Percentiles rank a stretch among this genome's conserved stretches.
phyloP scores from a whole-genome alignment of 2,113 vertebrate genomes.

The Progne subis region DNA sequence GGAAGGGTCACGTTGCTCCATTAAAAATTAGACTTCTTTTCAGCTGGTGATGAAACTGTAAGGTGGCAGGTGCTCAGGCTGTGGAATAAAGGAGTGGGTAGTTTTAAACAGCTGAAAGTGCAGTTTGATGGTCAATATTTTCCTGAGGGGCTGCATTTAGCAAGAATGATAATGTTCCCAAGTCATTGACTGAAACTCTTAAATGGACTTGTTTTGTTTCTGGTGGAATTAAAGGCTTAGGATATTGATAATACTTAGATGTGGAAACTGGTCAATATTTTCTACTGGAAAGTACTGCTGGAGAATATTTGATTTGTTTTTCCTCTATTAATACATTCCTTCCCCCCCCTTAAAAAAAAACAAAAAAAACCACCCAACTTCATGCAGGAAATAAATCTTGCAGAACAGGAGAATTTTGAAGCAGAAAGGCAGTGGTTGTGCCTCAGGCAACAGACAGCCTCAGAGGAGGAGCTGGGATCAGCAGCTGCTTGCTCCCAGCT shows the following conservation, averaged over 20 bases:
- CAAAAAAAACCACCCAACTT: not conserved
- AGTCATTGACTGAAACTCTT: not conserved
- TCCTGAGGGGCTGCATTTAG: not conserved
- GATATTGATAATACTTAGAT: not conserved
- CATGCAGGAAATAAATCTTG: not conserved
- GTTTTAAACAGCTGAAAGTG: not conserved
- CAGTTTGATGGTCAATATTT: not conserved
- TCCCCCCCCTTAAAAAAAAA: too few species aligned
- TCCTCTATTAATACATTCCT: not conserved
- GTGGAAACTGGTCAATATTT: not conserved
- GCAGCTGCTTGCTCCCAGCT: not conserved
- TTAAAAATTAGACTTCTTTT: slow-evolving; percentile 12
- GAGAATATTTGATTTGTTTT: not conserved
- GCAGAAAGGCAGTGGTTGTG: not conserved
- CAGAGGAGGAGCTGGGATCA: not conserved
- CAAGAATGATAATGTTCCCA: not conserved
- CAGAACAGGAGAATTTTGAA: not conserved
- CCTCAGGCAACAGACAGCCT: not conserved
- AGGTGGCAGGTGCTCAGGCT: not conserved
- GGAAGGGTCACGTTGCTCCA: not conserved
- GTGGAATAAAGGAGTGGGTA: not conserved
- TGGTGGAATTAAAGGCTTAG: not conserved
- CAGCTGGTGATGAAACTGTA: not conserved
- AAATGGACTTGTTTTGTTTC: not conserved
- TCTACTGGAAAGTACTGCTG: not conserved